phyloP scores from a whole-genome alignment of 2,797 vertebrate species.

The Falco naumanni region DNA sequence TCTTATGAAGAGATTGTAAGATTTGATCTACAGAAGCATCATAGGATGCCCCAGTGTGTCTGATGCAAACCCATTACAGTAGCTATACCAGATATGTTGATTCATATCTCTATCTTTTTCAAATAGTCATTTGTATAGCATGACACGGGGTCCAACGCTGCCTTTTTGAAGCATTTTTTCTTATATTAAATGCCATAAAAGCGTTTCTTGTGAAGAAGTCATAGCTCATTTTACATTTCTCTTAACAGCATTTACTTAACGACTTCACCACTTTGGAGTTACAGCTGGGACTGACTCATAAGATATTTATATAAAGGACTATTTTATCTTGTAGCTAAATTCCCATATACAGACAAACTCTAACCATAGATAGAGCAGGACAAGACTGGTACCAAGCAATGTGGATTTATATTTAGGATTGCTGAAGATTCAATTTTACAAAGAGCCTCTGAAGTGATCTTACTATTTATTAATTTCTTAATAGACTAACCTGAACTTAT shows the following conservation, averaged over 20 bases:
- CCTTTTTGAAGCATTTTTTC: conserved; percentile 16
- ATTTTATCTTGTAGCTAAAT: conserved; percentile 69
- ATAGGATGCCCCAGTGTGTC: not conserved
- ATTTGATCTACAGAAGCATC: conserved; percentile 13
- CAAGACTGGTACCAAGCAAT: conserved; percentile 45
- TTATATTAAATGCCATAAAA: conserved; percentile 43
- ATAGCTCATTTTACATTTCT: conserved; percentile 60
- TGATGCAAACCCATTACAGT: not conserved
- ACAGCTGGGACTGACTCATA: conserved; percentile 74
- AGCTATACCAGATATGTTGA: not conserved
- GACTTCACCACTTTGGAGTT: conserved; percentile 60
- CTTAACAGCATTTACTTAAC: conserved; percentile 65
- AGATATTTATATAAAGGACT: conserved; percentile 72
- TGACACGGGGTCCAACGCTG: not conserved
- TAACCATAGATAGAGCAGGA: conserved; percentile 51
- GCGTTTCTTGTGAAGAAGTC: conserved; percentile 66
- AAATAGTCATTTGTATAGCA: not conserved
- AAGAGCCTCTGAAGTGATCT: conserved; percentile 26
- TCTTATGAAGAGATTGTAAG: conserved; percentile 6
- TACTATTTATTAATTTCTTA: conserved; percentile 45
- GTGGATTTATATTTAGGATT: conserved; percentile 67
- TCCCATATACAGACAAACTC: conserved; percentile 68
- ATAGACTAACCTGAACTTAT: conserved; percentile 45
- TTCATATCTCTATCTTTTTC: conserved; percentile 27
- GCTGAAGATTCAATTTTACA: conserved; percentile 55